A percentile compares a stretch with the other conserved stretches of the same genome.
These are phyloP conservation scores for Phymatocera aterrima DNA, from an alignment of 2,888 invertebrate genomes.

Conservation along the genomic window DNA sequence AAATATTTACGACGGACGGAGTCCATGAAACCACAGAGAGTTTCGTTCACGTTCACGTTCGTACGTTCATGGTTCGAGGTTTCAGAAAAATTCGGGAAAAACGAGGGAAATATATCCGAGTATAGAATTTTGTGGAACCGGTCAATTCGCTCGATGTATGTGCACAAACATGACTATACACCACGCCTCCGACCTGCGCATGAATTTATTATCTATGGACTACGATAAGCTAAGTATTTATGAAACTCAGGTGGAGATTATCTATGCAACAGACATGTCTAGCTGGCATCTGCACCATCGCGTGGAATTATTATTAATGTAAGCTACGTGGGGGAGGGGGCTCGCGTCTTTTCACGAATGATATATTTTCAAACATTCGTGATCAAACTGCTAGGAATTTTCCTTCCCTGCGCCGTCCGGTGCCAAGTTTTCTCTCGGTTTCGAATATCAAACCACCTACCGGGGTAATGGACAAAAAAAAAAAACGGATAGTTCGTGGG, in stretches of 20 bases:
- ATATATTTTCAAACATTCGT: conserved; percentile 20
- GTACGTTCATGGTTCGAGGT: background rate
- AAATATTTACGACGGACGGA: conserved; percentile 56
- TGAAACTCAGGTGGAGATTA: conserved; percentile 3
- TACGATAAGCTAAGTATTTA: background rate
- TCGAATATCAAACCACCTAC: background rate
- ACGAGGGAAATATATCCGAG: conserved; percentile 55
- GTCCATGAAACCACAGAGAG: conserved; percentile 48
- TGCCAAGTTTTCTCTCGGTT: background rate
- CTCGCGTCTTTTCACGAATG: conserved; percentile 14
- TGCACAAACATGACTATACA: background rate
- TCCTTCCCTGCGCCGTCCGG: background rate
- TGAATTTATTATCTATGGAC: background rate
- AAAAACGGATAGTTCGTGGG: no score
- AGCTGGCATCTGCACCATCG: conserved; percentile 11
- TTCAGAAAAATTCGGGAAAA: conserved; percentile 27
- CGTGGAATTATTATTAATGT: conserved; percentile 11
- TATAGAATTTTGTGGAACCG: background rate
- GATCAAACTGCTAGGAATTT: conserved; percentile 8
- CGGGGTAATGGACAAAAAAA: background rate
- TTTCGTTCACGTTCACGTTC: background rate
- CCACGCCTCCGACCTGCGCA: background rate
- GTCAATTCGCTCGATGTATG: background rate
- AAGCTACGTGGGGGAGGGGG: conserved; percentile 17
- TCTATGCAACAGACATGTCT: conserved; percentile 9